phyloP scores from a whole-genome alignment of 2,797 vertebrate genomes.

The Coregonus sp. region DNA sequence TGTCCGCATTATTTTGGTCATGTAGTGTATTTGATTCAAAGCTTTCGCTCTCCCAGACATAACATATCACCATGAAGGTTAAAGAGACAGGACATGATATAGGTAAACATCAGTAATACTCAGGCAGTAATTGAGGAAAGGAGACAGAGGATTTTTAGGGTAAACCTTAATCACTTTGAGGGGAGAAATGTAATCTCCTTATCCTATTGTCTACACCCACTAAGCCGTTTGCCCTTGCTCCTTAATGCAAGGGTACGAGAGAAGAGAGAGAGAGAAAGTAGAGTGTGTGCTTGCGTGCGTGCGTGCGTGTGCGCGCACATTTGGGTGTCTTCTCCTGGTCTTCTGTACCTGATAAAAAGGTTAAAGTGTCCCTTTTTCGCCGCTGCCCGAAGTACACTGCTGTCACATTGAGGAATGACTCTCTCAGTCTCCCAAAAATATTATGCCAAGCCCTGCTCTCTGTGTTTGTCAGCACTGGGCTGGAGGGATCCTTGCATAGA shows the following conservation, averaged over 20 bases:
- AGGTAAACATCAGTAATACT: neutral
- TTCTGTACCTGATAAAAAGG: slow-evolving; percentile 33
- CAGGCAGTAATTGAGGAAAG: neutral
- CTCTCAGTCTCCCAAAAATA: slow-evolving; percentile 27
- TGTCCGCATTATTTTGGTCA: too few relatives aligned
- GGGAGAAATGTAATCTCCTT: slow-evolving; percentile 28
- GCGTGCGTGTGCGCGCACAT: neutral
- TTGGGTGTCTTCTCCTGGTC: slow-evolving; percentile 11
- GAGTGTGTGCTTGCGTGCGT: neutral
- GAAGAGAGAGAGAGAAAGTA: neutral
- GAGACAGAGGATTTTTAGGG: slow-evolving; percentile 1
- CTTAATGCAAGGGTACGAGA: slow-evolving; percentile 23
- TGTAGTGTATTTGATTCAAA: too few relatives aligned
- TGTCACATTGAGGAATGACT: slow-evolving; percentile 43
- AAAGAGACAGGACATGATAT: slow-evolving; percentile 21
- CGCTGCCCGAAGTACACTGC: slow-evolving; percentile 17
- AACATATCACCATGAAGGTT: neutral
- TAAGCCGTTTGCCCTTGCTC: slow-evolving; percentile 31
- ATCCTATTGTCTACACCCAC: slow-evolving; percentile 17
- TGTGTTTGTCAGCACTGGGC: slow-evolving; percentile 19
- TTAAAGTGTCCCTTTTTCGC: slow-evolving; percentile 36
- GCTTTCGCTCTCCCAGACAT: neutral
- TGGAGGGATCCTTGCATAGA: slow-evolving; percentile 10
- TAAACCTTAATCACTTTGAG: slow-evolving; percentile 33
- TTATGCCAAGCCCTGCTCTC: slow-evolving; percentile 17